Percentiles rank a stretch among this genome's conserved stretches.
These are phyloP conservation scores for Hemithea aestivaria DNA, from an alignment of 2,888 invertebrate species.

Conservation along the genomic window DNA sequence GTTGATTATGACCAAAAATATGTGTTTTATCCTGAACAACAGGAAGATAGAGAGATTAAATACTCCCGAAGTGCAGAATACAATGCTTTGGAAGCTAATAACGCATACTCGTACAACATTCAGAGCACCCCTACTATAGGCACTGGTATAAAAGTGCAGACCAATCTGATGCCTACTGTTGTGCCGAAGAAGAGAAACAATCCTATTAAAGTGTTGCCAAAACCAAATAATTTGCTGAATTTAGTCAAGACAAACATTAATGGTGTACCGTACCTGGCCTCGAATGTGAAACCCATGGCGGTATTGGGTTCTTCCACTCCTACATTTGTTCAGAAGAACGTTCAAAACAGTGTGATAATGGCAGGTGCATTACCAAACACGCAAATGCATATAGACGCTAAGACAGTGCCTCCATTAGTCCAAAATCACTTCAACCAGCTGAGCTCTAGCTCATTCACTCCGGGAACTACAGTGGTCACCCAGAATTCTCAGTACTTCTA, in stretches of 20 bases:
- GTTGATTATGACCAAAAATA: constrained; percentile 58
- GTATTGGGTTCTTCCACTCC: constrained; percentile 58
- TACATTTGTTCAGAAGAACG: constrained; percentile 67
- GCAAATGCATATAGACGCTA: constrained; percentile 48
- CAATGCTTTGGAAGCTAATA: constrained; percentile 48
- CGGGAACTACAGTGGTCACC: constrained; percentile 65
- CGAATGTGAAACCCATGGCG: constrained; percentile 58
- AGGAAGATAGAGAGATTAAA: constrained; percentile 65
- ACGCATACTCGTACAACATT: constrained; percentile 50
- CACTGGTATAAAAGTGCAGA: constrained; percentile 42
- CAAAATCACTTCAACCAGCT: constrained; percentile 56
- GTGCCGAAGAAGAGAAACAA: constrained; percentile 48
- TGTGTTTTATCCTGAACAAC: constrained; percentile 57
- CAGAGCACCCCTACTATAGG: constrained; percentile 37
- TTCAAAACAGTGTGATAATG: constrained; percentile 66
- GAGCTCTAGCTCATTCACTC: constrained; percentile 51
- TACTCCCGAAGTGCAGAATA: constrained; percentile 69
- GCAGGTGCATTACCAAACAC: constrained; percentile 50
- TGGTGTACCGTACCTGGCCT: constrained; percentile 57
- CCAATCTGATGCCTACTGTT: constrained; percentile 36
- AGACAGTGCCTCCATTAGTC: constrained; percentile 43
- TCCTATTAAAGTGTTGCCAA: constrained; percentile 57
- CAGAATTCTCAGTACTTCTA: constrained; percentile 73
- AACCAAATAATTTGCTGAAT: constrained; percentile 54
- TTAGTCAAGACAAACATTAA: constrained; percentile 59